phyloP scores from a whole-genome alignment of 2,113 vertebrate genomes.

The Nerophis lumbriciformis region DNA sequence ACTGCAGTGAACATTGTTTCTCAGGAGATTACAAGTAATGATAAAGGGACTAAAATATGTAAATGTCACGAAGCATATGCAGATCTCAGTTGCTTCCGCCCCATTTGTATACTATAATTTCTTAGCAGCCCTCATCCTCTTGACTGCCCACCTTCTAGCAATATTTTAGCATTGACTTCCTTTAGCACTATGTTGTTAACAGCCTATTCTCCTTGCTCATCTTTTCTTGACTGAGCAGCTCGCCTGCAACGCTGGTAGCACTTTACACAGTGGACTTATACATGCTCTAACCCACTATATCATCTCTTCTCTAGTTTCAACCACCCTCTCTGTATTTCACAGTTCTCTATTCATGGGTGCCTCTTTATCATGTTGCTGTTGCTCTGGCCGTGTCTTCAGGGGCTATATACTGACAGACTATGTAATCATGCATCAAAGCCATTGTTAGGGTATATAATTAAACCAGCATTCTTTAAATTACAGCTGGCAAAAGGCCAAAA shows the following conservation, averaged over 20 bases:
- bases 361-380: conserved; percentile 29
- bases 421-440: conserved; percentile 18
- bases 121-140: not conserved
- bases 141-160: conserved; percentile 24
- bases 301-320: conserved; percentile 32
- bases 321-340: conserved; percentile 31
- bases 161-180: conserved; percentile 45
- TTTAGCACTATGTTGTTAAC: conserved; percentile 48
- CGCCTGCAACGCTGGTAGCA: conserved; percentile 60
- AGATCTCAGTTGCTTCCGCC: not conserved
- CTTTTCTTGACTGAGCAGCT: conserved; percentile 43
- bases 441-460: not conserved
- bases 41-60: not conserved
- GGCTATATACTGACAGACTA: conserved; percentile 47
- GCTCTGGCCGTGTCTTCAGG: conserved; percentile 12
- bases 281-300: conserved; percentile 17
- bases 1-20: not conserved
- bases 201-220: conserved; percentile 62
- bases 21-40: no score
- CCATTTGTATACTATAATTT: conserved; percentile 11
- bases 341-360: conserved; percentile 27
- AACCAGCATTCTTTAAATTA: conserved; percentile 32
- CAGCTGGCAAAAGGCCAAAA: conserved; percentile 16
- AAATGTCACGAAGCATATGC: not conserved
- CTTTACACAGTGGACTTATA: conserved; percentile 46